phyloP scores from a whole-genome alignment of 2,797 vertebrate genomes.

The Neosilurus hyrtlii region DNA sequence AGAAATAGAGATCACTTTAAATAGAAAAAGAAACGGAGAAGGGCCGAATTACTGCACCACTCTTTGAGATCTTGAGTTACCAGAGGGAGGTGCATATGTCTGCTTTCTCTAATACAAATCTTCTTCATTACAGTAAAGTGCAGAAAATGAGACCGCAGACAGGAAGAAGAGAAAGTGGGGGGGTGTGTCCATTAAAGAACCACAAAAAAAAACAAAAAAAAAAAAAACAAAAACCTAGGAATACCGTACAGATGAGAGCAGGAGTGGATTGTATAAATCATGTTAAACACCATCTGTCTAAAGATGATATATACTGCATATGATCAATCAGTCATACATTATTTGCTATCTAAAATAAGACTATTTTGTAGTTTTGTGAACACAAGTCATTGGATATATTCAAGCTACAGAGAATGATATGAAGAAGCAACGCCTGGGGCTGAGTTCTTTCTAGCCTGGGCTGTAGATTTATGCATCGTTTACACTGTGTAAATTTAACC shows the following conservation, averaged over 20 bases:
- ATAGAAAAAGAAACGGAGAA: slow-evolving; percentile 39
- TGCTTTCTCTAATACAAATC: slow-evolving; percentile 72
- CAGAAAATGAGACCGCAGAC: not conserved
- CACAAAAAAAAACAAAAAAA: not conserved
- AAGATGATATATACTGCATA: not conserved
- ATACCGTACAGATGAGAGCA: not conserved
- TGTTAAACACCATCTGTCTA: not conserved
- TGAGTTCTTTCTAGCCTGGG: slow-evolving; percentile 1
- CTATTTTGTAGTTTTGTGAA: not conserved
- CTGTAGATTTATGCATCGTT: not conserved
- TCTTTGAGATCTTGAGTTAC: slow-evolving; percentile 75
- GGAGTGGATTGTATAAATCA: no score
- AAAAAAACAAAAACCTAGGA: not conserved
- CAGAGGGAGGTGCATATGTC: slow-evolving; percentile 72
- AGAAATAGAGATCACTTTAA: slow-evolving; percentile 1
- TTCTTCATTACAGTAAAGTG: slow-evolving; percentile 14
- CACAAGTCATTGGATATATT: not conserved
- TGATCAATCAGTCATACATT: not conserved
- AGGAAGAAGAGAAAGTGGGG: not conserved
- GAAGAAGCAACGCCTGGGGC: not conserved
- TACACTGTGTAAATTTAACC: not conserved
- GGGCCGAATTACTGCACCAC: slow-evolving; percentile 57
- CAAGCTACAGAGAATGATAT: not conserved
- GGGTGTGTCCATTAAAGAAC: no score
- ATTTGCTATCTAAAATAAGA: not conserved